Evolutionary conservation across 2,888 invertebrate species (phyloP), one percentile per base, ranked within the genome.

Genomic region (Bursaphelenchus okinawaensis): DNA sequence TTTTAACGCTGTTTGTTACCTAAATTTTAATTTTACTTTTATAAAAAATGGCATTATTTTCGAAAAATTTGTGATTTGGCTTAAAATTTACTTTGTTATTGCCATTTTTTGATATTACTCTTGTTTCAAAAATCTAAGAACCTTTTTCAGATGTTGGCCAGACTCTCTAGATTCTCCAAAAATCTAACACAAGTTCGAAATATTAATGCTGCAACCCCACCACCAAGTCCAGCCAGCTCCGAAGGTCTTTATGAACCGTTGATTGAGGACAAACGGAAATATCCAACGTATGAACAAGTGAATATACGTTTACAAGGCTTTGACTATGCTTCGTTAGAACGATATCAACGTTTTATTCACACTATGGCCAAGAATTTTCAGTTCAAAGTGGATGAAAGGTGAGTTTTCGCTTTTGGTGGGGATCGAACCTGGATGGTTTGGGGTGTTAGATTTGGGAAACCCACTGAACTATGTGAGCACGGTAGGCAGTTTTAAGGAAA

Each of bases 361-460:
- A 66, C 70, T 63, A 70, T 73, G 20, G 77, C 77, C 4, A 71
- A 59, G 23, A 62, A 71, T 29, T 79, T 81, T 57, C 67, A 68
- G 6, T 78, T 81, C 64, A 64, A 70, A 4, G 72, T 81, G 12
- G 65, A 76, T 23, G 78, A 80, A 27, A 77, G 79, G 80, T 81
- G 23, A 9, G 52, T 59, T 59, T 1, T 56, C 6, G 19, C 12
- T 4, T 24, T 56, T 29, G 12, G 57, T 56, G 12, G 57, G 19
- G 19, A 2, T n/a, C n/a, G n/a, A n/a, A n/a, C n/a, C n/a, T n/a
- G n/a, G n/a, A n/a, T n/a, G n/a, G n/a, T n/a, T n/a, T n/a, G n/a
- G n/a, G n/a, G n/a, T n/a, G n/a, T n/a, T n/a, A n/a, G n/a, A n/a
- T n/a, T n/a, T n/a, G n/a, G n/a, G n/a, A n/a, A n/a, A n/a, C n/a